Conservation (phyloP, 2,888 invertebrate genomes). For the Mylabris sibirica region DNA sequence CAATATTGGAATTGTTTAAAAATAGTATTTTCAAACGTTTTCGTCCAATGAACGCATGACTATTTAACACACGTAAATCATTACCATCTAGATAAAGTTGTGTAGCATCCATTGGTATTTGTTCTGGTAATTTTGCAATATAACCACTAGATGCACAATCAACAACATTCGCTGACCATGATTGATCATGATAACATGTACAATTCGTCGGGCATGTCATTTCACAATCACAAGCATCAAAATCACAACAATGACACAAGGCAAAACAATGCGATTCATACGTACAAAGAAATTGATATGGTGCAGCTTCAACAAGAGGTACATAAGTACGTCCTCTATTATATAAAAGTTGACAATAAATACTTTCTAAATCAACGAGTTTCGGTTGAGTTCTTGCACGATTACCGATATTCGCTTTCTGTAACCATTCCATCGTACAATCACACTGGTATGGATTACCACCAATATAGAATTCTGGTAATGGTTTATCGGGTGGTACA, state of each 20-base stretch:
- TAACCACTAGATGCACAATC: conserved; percentile 79
- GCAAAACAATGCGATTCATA: conserved; percentile 88
- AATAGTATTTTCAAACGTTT: conserved; percentile 79
- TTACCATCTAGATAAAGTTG: conserved; percentile 87
- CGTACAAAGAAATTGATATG: conserved; percentile 84
- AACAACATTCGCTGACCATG: conserved; percentile 86
- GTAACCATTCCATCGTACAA: conserved; percentile 91
- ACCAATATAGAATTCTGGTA: conserved; percentile 84
- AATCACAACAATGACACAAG: conserved; percentile 89
- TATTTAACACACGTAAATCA: conserved; percentile 76
- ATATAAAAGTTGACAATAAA: conserved; percentile 82
- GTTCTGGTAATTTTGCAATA: conserved; percentile 74
- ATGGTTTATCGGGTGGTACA: conserved; percentile 73
- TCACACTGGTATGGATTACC: conserved; percentile 89
- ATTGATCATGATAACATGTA: conserved; percentile 88
- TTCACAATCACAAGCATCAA: conserved; percentile 91
- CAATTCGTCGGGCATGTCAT: conserved; percentile 90
- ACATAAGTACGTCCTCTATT: conserved; percentile 78
- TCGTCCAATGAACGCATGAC: conserved; percentile 86
- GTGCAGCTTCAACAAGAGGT: conserved; percentile 78
- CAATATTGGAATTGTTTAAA: conserved; percentile 80
- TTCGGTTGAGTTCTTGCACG: conserved; percentile 81
- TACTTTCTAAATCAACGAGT: conserved; percentile 82
- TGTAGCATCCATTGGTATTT: conserved; percentile 92
- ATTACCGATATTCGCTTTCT: conserved; percentile 78